Evolutionary conservation across 37 sponge, comb jelly and placozoan genomes (phyloP), one percentile per base, ranked within the genome.

Genomic region (Halisarca cf. caerulea): DNA sequence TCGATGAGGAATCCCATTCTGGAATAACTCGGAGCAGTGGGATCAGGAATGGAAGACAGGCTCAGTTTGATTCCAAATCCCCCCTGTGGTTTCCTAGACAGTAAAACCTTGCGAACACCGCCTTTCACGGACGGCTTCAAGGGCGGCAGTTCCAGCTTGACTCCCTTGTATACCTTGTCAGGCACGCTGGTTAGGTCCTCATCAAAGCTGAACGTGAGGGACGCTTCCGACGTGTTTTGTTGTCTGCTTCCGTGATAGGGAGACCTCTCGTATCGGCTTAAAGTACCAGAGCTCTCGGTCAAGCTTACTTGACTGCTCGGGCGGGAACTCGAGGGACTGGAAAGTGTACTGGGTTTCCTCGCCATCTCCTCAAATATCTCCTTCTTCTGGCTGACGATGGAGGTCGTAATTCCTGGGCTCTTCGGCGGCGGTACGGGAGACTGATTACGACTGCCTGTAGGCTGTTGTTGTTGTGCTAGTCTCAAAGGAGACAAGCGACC

Each of bases 31-130:
- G 94, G 86, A 21, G 87, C 78, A 0, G 87, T 84, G 21, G 94
- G 94, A 15, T 81, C 82, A 18, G 94, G 94, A 18, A 88, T 89
- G 82, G 84, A 88, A 17, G 94, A 90, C 25, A 88, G 84, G 2
- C 90, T 81, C 11, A 93, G 88, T 36, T 87, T 88, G 82, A 93
- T 90, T 17, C 94, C 94, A 68, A 90, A 93, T n/a, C 94, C 94
- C 6, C 94, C 94, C 0, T 84, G 68, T 2, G 82, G 79, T 53
- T 85, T 93, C 45, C 77, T 85, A 15, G 59, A 39, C 9, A 88
- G 83, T 51, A 79, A 53, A n/a, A 90, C 91, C 25, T 77, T 54
- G 0, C 91, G 75, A 25, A 45, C 74, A 30, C 71, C 55, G 17
- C 89, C 91, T 25, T 42, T 79, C 36, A 84, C 69, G 15, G 82